Evolutionary conservation across 2,797 vertebrate species (phyloP), one percentile per base, ranked within the genome.

Genomic region (Aphelocoma californica): DNA sequence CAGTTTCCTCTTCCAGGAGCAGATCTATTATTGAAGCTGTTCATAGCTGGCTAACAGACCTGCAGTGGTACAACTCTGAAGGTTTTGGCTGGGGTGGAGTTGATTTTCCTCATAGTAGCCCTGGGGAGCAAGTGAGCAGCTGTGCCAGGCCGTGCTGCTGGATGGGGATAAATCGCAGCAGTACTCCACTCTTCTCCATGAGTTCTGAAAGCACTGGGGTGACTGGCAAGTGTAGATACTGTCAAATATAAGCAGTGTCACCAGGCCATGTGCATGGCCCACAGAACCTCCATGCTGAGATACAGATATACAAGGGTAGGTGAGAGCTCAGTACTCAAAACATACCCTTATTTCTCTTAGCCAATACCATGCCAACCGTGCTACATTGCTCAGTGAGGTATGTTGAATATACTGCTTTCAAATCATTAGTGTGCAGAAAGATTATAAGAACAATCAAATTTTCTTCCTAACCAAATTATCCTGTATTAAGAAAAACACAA

Each of bases 381-480:
- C 44, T 81, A 16, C 20, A 5, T 36, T 66, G 18, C 44, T 87
- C 47, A 62, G 34, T 26, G 31, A 70, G 47, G 54, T 74, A 42
- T 13, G 5, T 29, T 32, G 64, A 87, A 75, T 54, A 62, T 70
- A 80, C n/a, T 32, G 50, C 71, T 92, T 95, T 61, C 67, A 60
- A 86, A 88, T 92, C 65, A 81, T 92, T 77, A 92, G 40, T 66
- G 83, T 79, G 66, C 58, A 83, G 61, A 57, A 83, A 85, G 48
- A 90, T 73, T 88, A 47, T 70, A 67, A 62, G 77, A 87, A 73
- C 88, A 95, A 97, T 93, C 53, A 92, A 64, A 92, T 94, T 96
- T 90, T 3, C 50, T 93, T 86, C 73, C 64, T 57, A 88, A 87
- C 23, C 23, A 70, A 92, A 90, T 97, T 96, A 90, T 80, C n/a